These are phyloP conservation scores for Tragelaphus buxtoni DNA, from an alignment of 2,113 vertebrate genomes.

Conservation along the genomic window DNA sequence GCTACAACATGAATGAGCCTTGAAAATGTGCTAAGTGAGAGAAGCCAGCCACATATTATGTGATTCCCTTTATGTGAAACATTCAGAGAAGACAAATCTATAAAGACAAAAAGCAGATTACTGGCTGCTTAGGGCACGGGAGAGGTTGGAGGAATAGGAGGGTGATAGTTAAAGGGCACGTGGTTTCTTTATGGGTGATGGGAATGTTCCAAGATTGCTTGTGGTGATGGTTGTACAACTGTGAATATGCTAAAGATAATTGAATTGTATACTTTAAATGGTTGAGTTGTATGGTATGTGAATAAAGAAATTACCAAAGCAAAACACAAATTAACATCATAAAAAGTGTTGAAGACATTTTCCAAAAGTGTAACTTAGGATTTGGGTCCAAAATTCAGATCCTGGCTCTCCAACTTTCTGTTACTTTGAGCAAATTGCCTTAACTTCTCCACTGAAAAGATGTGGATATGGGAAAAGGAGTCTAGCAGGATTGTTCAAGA, in stretches of 20 bases:
- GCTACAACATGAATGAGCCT: not conserved
- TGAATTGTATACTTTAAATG: not conserved
- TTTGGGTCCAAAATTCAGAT: not conserved
- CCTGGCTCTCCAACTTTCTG: not conserved
- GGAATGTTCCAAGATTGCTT: not conserved
- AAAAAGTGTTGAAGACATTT: not conserved
- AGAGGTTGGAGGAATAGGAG: not conserved
- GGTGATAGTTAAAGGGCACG: not conserved
- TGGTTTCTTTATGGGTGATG: not conserved
- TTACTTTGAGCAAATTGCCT: not conserved
- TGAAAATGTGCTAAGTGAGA: not conserved
- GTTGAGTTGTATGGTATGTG: not conserved
- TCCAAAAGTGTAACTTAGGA: not conserved
- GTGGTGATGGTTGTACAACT: not conserved
- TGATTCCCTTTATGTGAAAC: not conserved
- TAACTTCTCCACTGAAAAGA: not conserved
- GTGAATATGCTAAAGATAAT: not conserved
- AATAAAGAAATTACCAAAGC: not conserved
- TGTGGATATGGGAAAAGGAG: not conserved
- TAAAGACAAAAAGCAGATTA: not conserved
- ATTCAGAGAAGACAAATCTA: not conserved
- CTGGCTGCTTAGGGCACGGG: not conserved
- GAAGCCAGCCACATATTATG: not conserved
- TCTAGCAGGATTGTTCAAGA: not conserved
- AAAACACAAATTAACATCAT: not conserved